Conservation (phyloP, 92 coral and sea anemone species). For the Porites lobata region DNA sequence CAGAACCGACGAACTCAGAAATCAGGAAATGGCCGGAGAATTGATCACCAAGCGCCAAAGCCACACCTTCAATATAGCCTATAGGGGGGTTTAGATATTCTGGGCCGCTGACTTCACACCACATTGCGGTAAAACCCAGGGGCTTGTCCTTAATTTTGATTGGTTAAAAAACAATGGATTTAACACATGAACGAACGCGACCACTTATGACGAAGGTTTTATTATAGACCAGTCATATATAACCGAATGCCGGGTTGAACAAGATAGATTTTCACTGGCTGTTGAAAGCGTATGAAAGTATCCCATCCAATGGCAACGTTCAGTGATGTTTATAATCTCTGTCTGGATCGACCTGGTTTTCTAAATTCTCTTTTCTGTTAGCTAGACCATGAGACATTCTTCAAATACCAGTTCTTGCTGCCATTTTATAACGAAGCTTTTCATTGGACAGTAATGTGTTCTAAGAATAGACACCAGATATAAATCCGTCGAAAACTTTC, state of each 20-base stretch:
- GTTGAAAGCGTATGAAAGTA: neutral
- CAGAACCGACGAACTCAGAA: slow-evolving; percentile 80
- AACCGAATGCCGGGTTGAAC: neutral
- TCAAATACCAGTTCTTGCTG: slow-evolving; percentile 21
- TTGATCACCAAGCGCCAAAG: slow-evolving; percentile 83
- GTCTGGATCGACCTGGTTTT: neutral
- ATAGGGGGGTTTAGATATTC: slow-evolving; percentile 94
- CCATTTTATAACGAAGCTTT: slow-evolving; percentile 30
- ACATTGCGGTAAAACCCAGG: slow-evolving; percentile 59
- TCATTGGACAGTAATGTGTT: slow-evolving; percentile 35
- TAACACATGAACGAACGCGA: slow-evolving; percentile 61
- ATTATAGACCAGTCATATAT: slow-evolving; percentile 54
- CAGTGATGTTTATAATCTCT: neutral
- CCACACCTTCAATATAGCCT: slow-evolving; percentile 99
- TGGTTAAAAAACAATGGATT: slow-evolving; percentile 77
- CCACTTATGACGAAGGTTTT: slow-evolving; percentile 76
- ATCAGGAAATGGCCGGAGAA: slow-evolving; percentile 94
- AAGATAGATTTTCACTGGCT: slow-evolving; percentile 2
- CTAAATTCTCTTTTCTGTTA: neutral
- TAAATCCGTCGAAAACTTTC: slow-evolving; percentile 27
- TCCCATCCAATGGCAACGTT: neutral
- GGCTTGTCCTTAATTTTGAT: slow-evolving; percentile 59
- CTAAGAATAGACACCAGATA: slow-evolving; percentile 39
- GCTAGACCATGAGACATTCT: slow-evolving; percentile 21
- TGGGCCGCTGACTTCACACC: slow-evolving; percentile 79